Percentiles rank a stretch among this genome's conserved stretches.
Conservation (phyloP, 2,113 vertebrate species). For the Trichomycterus rosablanca region DNA sequence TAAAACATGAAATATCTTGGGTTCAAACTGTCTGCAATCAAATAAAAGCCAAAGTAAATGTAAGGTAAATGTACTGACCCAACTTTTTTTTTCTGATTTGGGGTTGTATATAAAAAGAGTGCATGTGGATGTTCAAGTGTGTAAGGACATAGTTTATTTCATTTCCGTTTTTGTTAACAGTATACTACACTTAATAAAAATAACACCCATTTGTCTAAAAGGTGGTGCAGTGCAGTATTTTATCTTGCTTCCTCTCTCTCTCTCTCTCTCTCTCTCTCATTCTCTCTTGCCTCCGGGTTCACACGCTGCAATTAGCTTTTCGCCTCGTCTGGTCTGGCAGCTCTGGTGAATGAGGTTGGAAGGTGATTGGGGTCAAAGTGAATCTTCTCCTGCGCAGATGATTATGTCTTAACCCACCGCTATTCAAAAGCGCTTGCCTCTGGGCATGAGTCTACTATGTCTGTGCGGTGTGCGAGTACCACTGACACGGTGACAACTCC, state of each 20-base stretch:
- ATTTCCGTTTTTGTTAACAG: slow-evolving; percentile 11
- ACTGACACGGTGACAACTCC: slow-evolving; percentile 45
- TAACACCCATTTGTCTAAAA: slow-evolving; percentile 22
- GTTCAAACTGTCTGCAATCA: no score
- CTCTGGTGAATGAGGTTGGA: slow-evolving; percentile 53
- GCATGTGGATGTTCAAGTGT: not conserved
- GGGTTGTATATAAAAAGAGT: not conserved
- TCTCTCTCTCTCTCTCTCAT: slow-evolving; percentile 47
- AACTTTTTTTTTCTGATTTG: no score
- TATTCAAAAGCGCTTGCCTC: slow-evolving; percentile 63
- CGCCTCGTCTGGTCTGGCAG: slow-evolving; percentile 39
- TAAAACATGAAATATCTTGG: no score
- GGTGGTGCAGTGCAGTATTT: slow-evolving; percentile 16
- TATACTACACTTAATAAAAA: slow-evolving; percentile 18
- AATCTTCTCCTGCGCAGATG: slow-evolving; percentile 68
- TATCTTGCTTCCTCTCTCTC: slow-evolving; percentile 46
- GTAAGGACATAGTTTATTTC: not conserved
- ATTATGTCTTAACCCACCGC: slow-evolving; percentile 71
- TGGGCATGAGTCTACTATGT: slow-evolving; percentile 55
- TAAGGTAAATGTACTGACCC: no score
- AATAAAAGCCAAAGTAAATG: no score
- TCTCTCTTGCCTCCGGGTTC: slow-evolving; percentile 52
- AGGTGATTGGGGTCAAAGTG: slow-evolving; percentile 69
- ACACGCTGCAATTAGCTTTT: slow-evolving; percentile 51
- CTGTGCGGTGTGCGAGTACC: slow-evolving; percentile 42